Evolutionary conservation across 2,888 invertebrate genomes (phyloP), one percentile per base, ranked within the genome.

Genomic region (Pocota personata): DNA sequence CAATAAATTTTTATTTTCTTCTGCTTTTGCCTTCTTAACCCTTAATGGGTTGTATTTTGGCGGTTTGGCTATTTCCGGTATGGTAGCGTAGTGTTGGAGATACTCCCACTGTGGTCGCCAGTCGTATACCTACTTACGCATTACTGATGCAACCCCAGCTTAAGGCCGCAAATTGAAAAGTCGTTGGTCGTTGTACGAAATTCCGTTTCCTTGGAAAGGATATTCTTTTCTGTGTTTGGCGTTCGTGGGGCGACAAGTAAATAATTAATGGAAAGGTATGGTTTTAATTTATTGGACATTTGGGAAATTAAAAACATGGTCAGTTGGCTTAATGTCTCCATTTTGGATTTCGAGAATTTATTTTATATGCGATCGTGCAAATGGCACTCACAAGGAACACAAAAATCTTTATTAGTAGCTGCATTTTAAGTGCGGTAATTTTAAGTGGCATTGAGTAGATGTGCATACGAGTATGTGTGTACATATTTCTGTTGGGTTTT

Each of bases 231-330:
- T 76, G 80, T 66, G 37, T 72, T 67, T 86, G 75, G 58, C 69
- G 64, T 80, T 71, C 58, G 64, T 80, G 72, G 76, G 60, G 60
- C 71, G 67, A 73, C 73, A 69, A 73, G 82, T 73, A 80, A 83
- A 87, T 87, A 87, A 86, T 87, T 87, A 87, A 87, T 87, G 86
- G 86, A 86, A 87, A 87, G 86, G 87, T 87, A 86, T 87, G 87
- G 77, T 87, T 86, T 87, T 87, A 87, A 87, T 87, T 87, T 87
- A 87, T 87, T 86, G 78, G 86, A 86, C 86, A 86, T 82, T 86
- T 82, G 76, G 86, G 86, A 86, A 86, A 86, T 86, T 86, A 86
- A 86, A 82, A 86, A 86, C 86, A 86, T 86, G 86, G 82, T 86
- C 86, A 86, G 86, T 77, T 86, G 77, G 82, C 82, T 82, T 86